Evolutionary conservation across 2,888 invertebrate species (phyloP).

Genomic region (Hipparchia semele): DNA sequence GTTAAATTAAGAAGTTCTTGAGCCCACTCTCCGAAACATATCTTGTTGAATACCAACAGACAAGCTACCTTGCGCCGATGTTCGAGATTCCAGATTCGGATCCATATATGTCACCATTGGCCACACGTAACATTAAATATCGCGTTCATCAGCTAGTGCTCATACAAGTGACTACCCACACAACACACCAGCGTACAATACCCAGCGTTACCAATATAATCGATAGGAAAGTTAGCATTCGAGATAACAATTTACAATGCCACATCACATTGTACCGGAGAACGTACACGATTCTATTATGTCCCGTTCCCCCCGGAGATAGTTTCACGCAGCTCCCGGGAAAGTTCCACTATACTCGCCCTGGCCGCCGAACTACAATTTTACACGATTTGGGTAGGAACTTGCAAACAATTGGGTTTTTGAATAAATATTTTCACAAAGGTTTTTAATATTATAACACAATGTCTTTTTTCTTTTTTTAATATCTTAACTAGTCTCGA

Average conservation of each 20-base stretch:
- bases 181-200: conserved; percentile 3
- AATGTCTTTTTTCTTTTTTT: too few species aligned
- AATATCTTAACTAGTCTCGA: too few species aligned
- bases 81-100: too few species aligned
- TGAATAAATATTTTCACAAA: neutral
- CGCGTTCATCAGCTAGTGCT: too few species aligned
- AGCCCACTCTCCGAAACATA: too few species aligned
- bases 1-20: too few species aligned
- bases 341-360: neutral
- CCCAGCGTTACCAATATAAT: conserved; percentile 2
- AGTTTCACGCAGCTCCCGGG: neutral
- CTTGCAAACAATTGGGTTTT: neutral
- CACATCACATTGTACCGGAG: neutral
- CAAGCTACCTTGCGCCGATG: too few species aligned
- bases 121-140: too few species aligned
- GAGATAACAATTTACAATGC: conserved; percentile 9
- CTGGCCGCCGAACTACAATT: neutral
- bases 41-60: too few species aligned
- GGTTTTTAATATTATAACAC: too few species aligned
- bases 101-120: too few species aligned
- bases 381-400: neutral
- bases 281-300: neutral
- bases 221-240: neutral
- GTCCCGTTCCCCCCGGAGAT: neutral
- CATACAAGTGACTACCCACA: neutral